These are phyloP conservation scores for Capitella teleta DNA, from an alignment of 1,140 invertebrate genomes.

Conservation along the genomic window DNA sequence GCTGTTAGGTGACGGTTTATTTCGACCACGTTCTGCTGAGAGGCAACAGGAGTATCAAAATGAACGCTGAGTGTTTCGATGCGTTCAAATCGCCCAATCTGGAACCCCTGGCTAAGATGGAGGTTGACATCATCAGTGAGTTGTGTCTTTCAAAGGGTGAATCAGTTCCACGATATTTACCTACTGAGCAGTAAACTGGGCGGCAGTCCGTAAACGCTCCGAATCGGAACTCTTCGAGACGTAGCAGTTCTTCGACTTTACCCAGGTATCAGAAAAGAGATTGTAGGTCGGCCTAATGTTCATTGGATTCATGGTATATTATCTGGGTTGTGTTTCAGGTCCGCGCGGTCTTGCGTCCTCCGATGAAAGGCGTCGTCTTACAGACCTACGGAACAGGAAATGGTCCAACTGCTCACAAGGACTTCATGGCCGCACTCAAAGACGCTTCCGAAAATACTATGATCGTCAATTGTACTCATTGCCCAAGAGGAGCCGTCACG, in stretches of 20 bases:
- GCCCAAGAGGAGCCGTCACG: conserved; percentile 59
- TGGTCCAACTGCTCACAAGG: conserved; percentile 69
- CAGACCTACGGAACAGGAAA: conserved; percentile 91
- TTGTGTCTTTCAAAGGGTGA: conserved; percentile 24
- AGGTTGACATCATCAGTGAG: conserved; percentile 47
- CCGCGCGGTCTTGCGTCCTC: conserved; percentile 65
- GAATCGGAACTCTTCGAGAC: too few relatives aligned
- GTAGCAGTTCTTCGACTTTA: neutral
- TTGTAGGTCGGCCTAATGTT: neutral
- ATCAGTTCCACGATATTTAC: too few relatives aligned
- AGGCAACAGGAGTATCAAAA: conserved; percentile 81
- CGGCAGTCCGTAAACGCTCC: neutral
- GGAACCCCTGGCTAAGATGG: conserved; percentile 67
- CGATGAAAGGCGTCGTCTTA: conserved; percentile 76
- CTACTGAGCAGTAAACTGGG: conserved; percentile 1
- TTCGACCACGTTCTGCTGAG: conserved; percentile 81
- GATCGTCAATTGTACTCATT: conserved; percentile 88
- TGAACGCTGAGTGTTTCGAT: conserved; percentile 63
- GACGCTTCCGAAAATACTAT: conserved; percentile 70
- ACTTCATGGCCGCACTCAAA: conserved; percentile 64
- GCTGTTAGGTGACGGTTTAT: conserved; percentile 58
- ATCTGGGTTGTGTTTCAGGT: conserved; percentile 39
- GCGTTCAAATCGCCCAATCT: conserved; percentile 89
- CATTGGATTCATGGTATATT: neutral
- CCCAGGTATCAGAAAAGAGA: neutral